Evolutionary conservation across 2,888 invertebrate genomes (phyloP), one percentile per base, ranked within the genome.

Genomic region (Acrobasis repandana): DNA sequence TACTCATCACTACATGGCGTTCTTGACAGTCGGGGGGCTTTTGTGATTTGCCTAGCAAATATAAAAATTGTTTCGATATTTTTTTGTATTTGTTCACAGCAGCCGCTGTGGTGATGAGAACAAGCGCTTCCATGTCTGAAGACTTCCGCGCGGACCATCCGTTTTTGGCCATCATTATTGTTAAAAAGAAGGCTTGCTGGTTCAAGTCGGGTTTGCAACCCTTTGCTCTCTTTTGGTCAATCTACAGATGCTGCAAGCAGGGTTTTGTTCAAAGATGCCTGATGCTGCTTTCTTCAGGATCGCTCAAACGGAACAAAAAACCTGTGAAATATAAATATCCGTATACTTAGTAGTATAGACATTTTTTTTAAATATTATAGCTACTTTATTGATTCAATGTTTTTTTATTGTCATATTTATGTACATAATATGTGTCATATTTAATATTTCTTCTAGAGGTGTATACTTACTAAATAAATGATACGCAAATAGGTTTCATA

Each of bases 141-240:
- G n/a, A 11, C 1, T 60, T 64, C 15, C 4, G 9, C 16, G 64
- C 64, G 1, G 50, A 64, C 61, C 60, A 60, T n/a, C 61, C 64
- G 10, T 64, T 64, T 34, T 20, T 64, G n/a, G 16, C 60, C 2
- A 0, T 61, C 10, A 58, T 64, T 47, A 34, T 52, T 15, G 57
- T 18, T 11, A 48, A 61, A 11, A 60, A 60, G 33, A 61, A 61
- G 48, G 16, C 51, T 20, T 36, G 16, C 36, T 56, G 58, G 56
- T 59, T 57, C 8, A 59, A 57, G 38, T 51, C 48, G 16, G 52
- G 34, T 8, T 49, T 63, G 16, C 28, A 52, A 9, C 61, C 51
- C 9, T 28, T 43, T 6, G 18, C 52, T 11, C 43, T 63, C n/a
- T 63, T 63, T 43, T 59, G 59, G 61, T 38, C 59, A 14, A 48